These are phyloP conservation scores for Leptopilina myrica DNA, from an alignment of 2,888 invertebrate species.

Conservation along the genomic window DNA sequence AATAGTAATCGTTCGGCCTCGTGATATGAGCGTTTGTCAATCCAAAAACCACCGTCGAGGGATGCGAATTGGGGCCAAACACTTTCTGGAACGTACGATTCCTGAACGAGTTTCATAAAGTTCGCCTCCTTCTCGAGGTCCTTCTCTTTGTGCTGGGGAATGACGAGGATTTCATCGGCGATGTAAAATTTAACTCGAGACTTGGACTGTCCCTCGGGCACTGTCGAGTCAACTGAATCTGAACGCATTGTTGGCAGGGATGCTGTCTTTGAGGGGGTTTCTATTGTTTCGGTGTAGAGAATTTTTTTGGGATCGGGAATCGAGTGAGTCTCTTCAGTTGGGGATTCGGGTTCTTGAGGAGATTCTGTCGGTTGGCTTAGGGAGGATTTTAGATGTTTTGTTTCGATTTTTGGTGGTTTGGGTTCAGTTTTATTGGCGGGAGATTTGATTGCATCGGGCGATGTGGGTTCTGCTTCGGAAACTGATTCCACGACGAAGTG, in stretches of 20 bases:
- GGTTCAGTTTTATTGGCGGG: constrained; percentile 29
- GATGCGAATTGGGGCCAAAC: constrained; percentile 67
- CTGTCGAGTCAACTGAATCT: constrained; percentile 36
- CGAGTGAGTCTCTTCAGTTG: constrained; percentile 9
- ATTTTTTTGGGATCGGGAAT: constrained; percentile 3
- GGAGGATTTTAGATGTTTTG: constrained; percentile 58
- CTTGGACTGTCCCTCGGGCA: constrained; percentile 52
- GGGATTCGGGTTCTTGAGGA: background rate
- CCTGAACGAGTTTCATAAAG: constrained; percentile 41
- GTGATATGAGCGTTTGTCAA: constrained; percentile 81
- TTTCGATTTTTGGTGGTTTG: constrained; percentile 55
- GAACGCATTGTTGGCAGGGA: constrained; percentile 29
- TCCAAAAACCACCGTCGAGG: constrained; percentile 80
- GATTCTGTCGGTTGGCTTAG: constrained; percentile 34
- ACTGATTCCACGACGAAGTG: background rate
- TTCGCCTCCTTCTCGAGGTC: constrained; percentile 40
- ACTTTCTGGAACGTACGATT: constrained; percentile 24
- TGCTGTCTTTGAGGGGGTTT: constrained; percentile 20
- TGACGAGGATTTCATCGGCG: constrained; percentile 69
- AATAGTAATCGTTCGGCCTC: constrained; percentile 83
- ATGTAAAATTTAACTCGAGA: constrained; percentile 73
- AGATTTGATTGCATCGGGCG: constrained; percentile 2
- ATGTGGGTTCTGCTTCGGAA: background rate
- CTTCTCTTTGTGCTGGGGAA: constrained; percentile 61
- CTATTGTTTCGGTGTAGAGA: constrained; percentile 22